Evolutionary conservation across 2,888 invertebrate genomes (phyloP).

Genomic region (Sinhomidia bicolor): DNA sequence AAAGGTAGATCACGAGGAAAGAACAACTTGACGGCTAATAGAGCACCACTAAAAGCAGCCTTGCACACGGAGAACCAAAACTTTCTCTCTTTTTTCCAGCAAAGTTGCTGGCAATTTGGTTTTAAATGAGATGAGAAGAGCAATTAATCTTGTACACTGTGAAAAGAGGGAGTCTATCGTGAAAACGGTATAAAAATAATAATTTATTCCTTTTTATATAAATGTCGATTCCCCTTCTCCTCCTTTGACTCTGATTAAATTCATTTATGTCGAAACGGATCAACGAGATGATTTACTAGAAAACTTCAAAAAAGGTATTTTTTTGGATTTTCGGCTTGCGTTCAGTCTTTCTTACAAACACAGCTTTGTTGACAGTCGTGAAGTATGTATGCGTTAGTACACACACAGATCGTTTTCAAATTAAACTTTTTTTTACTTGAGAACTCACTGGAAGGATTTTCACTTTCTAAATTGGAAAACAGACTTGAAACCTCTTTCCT

Average conservation of each 20-base stretch:
- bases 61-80: background rate
- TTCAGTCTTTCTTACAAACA: background rate
- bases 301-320: background rate
- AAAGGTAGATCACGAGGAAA: slow-evolving; percentile 8
- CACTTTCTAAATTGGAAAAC: slow-evolving; percentile 51
- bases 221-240: background rate
- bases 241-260: background rate
- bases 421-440: slow-evolving; percentile 39
- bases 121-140: slow-evolving; percentile 21
- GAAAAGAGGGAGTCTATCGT: background rate
- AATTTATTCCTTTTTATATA: background rate
- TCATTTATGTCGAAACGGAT: slow-evolving; percentile 24
- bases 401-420: slow-evolving; percentile 17
- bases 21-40: slow-evolving; percentile 28
- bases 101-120: background rate
- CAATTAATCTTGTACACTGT: slow-evolving; percentile 34
- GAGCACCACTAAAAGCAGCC: slow-evolving; percentile 31
- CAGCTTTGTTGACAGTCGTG: too few species aligned
- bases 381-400: background rate
- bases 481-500: slow-evolving; percentile 40
- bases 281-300: slow-evolving; percentile 25
- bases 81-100: background rate
- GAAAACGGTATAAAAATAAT: too few species aligned
- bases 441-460: slow-evolving; percentile 16
- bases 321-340: background rate